A percentile compares a stretch with the other conserved stretches of the same genome.
These are phyloP conservation scores for Lithosia quadra DNA, from an alignment of 2,888 invertebrate species.

Conservation along the genomic window DNA sequence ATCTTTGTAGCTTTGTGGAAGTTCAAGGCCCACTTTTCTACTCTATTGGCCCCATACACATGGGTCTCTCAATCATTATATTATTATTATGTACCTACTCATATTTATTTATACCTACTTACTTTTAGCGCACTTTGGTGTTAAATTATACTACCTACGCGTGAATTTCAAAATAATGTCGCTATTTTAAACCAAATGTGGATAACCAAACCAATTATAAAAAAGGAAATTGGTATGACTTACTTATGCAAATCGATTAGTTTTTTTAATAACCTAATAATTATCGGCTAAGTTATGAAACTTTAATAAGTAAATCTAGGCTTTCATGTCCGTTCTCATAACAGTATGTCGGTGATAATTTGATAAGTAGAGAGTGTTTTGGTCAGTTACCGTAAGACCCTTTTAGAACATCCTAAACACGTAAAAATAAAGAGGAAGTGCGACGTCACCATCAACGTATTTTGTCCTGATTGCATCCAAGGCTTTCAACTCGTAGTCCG, in stretches of 20 bases:
- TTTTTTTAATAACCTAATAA: constrained; percentile 11
- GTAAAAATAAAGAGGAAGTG: too few species aligned
- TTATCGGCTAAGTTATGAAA: constrained; percentile 14
- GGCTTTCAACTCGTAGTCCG: too few species aligned
- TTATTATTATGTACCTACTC: background rate
- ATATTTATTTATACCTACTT: background rate
- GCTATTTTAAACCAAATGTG: background rate
- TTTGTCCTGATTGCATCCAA: too few species aligned
- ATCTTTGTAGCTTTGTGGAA: too few species aligned
- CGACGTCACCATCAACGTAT: too few species aligned
- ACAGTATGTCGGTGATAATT: constrained; percentile 12
- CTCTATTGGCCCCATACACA: too few species aligned
- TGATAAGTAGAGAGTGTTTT: constrained; percentile 21
- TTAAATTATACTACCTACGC: background rate
- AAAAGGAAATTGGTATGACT: background rate
- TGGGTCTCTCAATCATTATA: too few species aligned
- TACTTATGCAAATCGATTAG: constrained; percentile 11
- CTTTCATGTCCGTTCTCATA: constrained; percentile 33
- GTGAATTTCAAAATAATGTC: constrained; percentile 5
- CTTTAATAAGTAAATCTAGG: constrained; percentile 25
- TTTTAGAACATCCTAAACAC: too few species aligned
- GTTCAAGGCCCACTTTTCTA: too few species aligned
- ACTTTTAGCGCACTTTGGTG: background rate
- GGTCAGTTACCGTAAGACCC: background rate
- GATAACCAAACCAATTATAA: background rate